Base-by-base conservation (phyloP, 2,888 invertebrate species). In the Cactoblastis cactorum region DNA sequence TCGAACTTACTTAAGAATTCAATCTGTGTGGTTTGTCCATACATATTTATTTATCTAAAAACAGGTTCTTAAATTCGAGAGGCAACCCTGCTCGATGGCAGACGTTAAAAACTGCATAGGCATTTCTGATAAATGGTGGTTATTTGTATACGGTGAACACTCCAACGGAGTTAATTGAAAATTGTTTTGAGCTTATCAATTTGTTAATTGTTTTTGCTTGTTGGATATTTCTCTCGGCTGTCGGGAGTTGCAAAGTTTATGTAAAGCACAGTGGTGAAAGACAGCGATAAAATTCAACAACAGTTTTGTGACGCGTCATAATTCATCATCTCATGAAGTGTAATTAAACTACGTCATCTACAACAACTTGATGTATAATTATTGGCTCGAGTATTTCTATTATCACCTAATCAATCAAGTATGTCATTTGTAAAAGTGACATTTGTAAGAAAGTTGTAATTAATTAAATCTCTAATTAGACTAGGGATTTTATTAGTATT, bases 121-220 rank as follows among this genome's bases (percentile, higher is more conserved):
- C 84, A 87, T 86, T 85, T 83, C 84, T 87, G 87, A 89, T 81
- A 86, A 88, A 89, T 89, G 87, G 77, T 77, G 83, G 88, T 86
- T 88, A 89, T 89, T 88, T 89, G 87, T 89, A 85, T 86, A 87
- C 83, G 74, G 86, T 82, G 83, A 87, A 85, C 84, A 82, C 83
- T 86, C 80, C 79, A 76, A 72, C 80, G 72, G 83, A 88, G 87
- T 86, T 89, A 88, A 89, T 89, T 89, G 89, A 89, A 89, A 89
- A 89, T 89, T 89, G 89, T 86, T 89, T 88, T 86, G 82, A 86
- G 86, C 86, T 86, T 88, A 87, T 89, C 87, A 88, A 87, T 88
- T 89, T 83, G 87, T 86, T 88, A 88, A 88, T 89, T 89, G 86
- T 88, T 87, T 88, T 88, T 85, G 83, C 86, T 86, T 83, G 85